Conservation (phyloP, 2,888 invertebrate genomes). For the Hirtodrosophila duncani region DNA sequence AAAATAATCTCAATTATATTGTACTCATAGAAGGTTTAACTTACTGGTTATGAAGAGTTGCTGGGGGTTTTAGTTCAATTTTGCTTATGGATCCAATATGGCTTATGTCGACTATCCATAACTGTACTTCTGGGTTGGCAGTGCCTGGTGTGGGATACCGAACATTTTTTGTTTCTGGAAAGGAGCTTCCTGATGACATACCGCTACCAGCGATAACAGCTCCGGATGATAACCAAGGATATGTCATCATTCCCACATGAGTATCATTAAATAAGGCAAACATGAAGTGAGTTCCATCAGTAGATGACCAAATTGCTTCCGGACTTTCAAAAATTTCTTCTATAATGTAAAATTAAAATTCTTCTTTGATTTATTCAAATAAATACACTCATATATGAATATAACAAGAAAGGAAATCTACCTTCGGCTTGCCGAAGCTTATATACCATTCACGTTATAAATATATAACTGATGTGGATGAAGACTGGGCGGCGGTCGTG, state of each 20-base stretch:
- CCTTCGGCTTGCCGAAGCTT: too few relatives aligned
- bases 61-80: slow-evolving; percentile 86
- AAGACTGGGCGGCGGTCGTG: too few relatives aligned
- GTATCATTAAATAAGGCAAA: slow-evolving; percentile 93
- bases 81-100: slow-evolving; percentile 83
- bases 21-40: slow-evolving; percentile 73
- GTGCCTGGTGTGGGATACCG: slow-evolving; percentile 94
- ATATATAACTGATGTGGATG: too few relatives aligned
- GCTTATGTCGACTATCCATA: slow-evolving; percentile 88
- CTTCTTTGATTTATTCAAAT: too few relatives aligned
- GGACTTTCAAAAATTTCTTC: slow-evolving; percentile 92
- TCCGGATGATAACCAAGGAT: slow-evolving; percentile 89
- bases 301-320: slow-evolving; percentile 92
- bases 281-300: slow-evolving; percentile 89
- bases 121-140: slow-evolving; percentile 89
- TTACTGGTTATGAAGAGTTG: slow-evolving; percentile 88
- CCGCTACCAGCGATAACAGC: slow-evolving; percentile 82
- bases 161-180: slow-evolving; percentile 88
- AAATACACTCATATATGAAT: too few relatives aligned
- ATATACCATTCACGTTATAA: too few relatives aligned
- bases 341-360: slow-evolving; percentile 77
- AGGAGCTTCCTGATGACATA: slow-evolving; percentile 81
- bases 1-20: not conserved
- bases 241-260: slow-evolving; percentile 86
- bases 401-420: too few relatives aligned